Evolutionary conservation across 2,888 invertebrate species (phyloP), one percentile per base, ranked within the genome.

Genomic region (Chironomus riparius): DNA sequence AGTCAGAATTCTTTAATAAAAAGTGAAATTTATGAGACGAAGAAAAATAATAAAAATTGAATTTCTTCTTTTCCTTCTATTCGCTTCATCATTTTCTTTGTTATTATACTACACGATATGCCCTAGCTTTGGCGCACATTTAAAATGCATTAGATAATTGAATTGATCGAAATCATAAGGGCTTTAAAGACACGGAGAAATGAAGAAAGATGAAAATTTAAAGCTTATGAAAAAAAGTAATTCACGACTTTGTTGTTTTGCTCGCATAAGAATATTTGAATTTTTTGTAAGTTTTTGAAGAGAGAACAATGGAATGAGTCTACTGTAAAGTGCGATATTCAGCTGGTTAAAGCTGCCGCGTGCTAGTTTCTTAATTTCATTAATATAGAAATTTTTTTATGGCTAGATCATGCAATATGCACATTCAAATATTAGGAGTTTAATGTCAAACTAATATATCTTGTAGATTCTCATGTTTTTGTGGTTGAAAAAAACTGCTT

Each of bases 161-260:
- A 68, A 68, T 56, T 38, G 38, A 38, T 38, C 38, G 38, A 38
- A 38, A 38, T 38, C 38, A 2, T 38, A 38, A 38, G 38, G 38
- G 38, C 38, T 38, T 38, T 38, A 38, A 7, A 38, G 38, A 38
- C 38, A 1, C 3, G 13, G 21, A 18, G 21, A 12, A 62, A 65
- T 21, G 22, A 65, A 65, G 12, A 65, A 12, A 65, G 13, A 65
- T 12, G 65, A 65, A 65, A 22, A 3, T 18, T 15, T 21, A 7
- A 62, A 18, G 18, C 56, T 56, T 56, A 24, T 13, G 65, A 65
- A 65, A 24, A 65, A 65, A 65, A 65, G 24, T 65, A 65, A 24
- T 68, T 68, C 68, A 68, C 68, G 68, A 68, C 68, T 68, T 68
- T 68, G 15, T 68, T 68, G 28, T 68, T n/a, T 28, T 28, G 38